Conservation (phyloP, 2,113 vertebrate genomes). For the Gymnarchus niloticus region DNA sequence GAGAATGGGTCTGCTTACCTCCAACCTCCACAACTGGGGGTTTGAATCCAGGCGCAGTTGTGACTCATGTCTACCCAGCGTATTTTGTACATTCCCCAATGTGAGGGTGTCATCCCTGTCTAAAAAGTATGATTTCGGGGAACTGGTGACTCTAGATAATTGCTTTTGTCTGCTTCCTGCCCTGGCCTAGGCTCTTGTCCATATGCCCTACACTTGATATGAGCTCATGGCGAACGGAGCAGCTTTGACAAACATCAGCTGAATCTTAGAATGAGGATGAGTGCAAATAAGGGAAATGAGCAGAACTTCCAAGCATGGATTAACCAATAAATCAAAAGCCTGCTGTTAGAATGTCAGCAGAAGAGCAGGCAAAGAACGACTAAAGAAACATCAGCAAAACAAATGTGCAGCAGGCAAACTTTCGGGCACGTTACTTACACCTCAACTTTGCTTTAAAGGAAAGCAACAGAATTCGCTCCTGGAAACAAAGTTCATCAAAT, state of each 20-base stretch:
- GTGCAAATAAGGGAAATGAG: not conserved
- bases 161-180: not conserved
- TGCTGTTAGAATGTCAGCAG: not conserved
- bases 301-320: not conserved
- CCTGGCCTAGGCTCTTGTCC: not conserved
- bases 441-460: not conserved
- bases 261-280: not conserved
- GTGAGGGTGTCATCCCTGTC: not conserved
- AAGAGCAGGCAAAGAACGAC: not conserved
- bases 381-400: not conserved
- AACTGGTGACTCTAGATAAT: not conserved
- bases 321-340: not conserved
- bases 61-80: not conserved
- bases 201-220: not conserved
- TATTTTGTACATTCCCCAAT: not conserved
- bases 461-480: not conserved
- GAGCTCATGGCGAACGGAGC: not conserved
- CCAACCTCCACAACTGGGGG: not conserved
- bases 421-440: not conserved
- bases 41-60: not conserved
- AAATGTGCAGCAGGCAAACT: not conserved
- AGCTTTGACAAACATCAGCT: not conserved
- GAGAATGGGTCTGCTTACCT: too few relatives aligned
- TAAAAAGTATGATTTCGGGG: not conserved
- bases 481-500: conserved; percentile 3